Percentiles rank a stretch among this genome's conserved stretches.
These are phyloP conservation scores for Cenopis cana DNA, from an alignment of 2,888 invertebrate species.

Conservation along the genomic window DNA sequence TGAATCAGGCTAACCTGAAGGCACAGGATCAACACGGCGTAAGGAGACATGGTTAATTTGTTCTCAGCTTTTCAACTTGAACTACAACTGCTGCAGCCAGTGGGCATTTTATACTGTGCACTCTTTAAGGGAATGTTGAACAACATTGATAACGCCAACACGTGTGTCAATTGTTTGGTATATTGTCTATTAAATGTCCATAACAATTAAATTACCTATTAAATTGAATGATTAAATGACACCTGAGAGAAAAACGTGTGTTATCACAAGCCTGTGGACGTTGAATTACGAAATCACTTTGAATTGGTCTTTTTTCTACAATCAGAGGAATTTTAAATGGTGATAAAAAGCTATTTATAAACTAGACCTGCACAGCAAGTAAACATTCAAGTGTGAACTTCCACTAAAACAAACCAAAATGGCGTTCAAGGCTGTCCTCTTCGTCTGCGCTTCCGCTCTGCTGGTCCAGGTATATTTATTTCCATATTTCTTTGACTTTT, in stretches of 20 bases:
- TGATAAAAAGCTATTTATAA: slow-evolving; percentile 10
- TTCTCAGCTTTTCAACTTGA: not conserved
- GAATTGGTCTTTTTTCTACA: not conserved
- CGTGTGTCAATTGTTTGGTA: not conserved
- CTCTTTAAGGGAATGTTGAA: not conserved
- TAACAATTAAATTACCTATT: too few species aligned
- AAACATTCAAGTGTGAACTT: slow-evolving; percentile 11
- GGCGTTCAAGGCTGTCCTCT: slow-evolving; percentile 35
- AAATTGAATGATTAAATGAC: not conserved
- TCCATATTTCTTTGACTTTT: too few species aligned
- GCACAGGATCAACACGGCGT: slow-evolving; percentile 54
- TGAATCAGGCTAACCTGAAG: slow-evolving; percentile 57
- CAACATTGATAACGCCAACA: slow-evolving; percentile 13
- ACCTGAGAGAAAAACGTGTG: slow-evolving; percentile 2
- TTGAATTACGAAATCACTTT: too few species aligned
- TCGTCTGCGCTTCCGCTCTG: slow-evolving; percentile 38
- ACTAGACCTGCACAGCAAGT: not conserved
- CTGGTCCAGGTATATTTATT: slow-evolving; percentile 31
- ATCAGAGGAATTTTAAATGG: not conserved
- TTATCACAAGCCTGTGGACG: not conserved
- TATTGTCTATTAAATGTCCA: too few species aligned
- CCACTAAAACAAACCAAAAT: slow-evolving; percentile 30
- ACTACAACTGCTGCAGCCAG: not conserved
- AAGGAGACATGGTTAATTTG: slow-evolving; percentile 52
- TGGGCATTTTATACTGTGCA: not conserved